Evolutionary conservation across 2,113 vertebrate genomes (phyloP).

Genomic region (Lonchura striata): DNA sequence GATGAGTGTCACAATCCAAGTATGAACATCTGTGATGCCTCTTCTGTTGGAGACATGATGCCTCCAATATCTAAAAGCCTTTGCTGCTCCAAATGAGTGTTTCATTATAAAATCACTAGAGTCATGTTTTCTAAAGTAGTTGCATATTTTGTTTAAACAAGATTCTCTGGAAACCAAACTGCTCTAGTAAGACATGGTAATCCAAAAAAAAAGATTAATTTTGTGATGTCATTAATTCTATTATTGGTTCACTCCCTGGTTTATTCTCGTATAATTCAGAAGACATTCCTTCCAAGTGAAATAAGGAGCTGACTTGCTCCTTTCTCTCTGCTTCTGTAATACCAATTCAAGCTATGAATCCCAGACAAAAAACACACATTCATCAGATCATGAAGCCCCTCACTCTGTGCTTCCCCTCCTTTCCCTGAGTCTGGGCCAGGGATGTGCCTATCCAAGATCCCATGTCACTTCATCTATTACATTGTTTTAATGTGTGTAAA

Average conservation of each 20-base stretch:
- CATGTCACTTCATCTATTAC: background rate
- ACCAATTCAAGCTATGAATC: background rate
- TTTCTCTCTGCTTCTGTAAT: background rate
- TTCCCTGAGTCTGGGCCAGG: no score
- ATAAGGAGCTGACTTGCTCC: background rate
- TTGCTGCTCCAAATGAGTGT: background rate
- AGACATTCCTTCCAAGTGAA: background rate
- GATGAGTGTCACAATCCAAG: background rate
- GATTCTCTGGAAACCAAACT: background rate
- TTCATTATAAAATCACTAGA: background rate
- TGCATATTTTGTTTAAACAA: background rate
- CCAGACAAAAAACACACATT: background rate
- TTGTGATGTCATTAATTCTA: background rate
- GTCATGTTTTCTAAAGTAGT: background rate
- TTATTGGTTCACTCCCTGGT: background rate
- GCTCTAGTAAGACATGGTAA: background rate
- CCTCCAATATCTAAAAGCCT: background rate
- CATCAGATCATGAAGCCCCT: background rate
- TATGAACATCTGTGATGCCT: background rate
- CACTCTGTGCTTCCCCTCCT: fast-evolving
- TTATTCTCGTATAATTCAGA: background rate
- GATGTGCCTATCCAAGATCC: background rate
- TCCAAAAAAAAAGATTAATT: background rate
- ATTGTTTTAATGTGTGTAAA: background rate
- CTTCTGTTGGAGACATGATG: background rate